Evolutionary conservation across 1,140 invertebrate genomes (phyloP).

Genomic region (Forficula auricularia): DNA sequence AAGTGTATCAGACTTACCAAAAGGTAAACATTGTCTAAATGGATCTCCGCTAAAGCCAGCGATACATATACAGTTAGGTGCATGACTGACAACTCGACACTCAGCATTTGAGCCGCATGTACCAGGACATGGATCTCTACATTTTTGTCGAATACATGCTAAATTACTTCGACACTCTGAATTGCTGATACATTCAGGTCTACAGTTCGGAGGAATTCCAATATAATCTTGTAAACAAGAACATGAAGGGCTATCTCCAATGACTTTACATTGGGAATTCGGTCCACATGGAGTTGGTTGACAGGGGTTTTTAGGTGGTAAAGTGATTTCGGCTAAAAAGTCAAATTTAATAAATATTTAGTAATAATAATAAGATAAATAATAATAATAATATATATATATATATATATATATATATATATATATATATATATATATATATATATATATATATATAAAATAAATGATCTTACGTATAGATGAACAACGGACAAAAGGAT

Average conservation of each 20-base stretch:
- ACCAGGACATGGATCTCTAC: conserved; percentile 33
- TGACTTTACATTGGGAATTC: conserved; percentile 40
- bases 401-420: background rate
- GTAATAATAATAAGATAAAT: no score
- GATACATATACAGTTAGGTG: conserved; percentile 35
- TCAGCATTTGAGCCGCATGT: conserved; percentile 36
- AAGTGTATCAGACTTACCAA: no score
- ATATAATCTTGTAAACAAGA: conserved; percentile 39
- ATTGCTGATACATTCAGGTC: conserved; percentile 49
- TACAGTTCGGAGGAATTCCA: conserved; percentile 40
- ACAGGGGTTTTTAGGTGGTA: conserved; percentile 35
- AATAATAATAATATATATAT: background rate
- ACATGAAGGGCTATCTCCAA: conserved; percentile 37
- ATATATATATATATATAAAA: conserved; percentile 15
- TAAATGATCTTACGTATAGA: no score
- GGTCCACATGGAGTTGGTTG: conserved; percentile 44
- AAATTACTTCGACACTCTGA: conserved; percentile 40
- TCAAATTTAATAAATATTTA: conserved; percentile 2
- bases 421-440: conserved; percentile 4
- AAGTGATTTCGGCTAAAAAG: no score
- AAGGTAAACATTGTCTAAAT: conserved; percentile 14
- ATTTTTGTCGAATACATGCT: conserved; percentile 45
- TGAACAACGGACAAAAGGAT: no score
- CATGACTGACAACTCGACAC: conserved; percentile 37
- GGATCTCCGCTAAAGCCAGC: conserved; percentile 33